Percentiles rank a stretch among this genome's conserved stretches.
These are phyloP conservation scores for Oceanodroma tethys DNA, from an alignment of 2,113 vertebrate species.

Conservation along the genomic window DNA sequence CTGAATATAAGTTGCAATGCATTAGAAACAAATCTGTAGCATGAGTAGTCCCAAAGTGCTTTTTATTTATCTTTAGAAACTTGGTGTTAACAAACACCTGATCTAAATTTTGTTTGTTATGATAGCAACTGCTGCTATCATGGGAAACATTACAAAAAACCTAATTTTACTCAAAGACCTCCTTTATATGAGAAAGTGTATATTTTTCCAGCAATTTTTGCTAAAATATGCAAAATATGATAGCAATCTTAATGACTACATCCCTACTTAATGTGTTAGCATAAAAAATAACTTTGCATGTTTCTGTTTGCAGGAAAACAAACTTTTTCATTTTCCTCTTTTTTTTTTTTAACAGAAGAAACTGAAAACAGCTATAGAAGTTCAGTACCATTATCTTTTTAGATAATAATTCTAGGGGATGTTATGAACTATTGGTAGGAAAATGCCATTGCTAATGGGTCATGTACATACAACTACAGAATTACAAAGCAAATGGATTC, in stretches of 20 bases:
- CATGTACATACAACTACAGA: not conserved
- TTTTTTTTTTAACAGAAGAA: not conserved
- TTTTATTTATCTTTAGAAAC: constrained; percentile 1
- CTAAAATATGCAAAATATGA: not conserved
- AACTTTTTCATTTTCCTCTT: not conserved
- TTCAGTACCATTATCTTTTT: not conserved
- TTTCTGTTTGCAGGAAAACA: not conserved
- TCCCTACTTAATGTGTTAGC: not conserved
- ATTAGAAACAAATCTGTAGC: not conserved
- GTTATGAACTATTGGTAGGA: not conserved
- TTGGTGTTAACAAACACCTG: not conserved
- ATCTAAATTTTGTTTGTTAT: not conserved
- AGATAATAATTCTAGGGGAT: not conserved
- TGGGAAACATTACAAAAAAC: not conserved
- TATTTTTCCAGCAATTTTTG: not conserved
- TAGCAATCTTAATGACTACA: not conserved
- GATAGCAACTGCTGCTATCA: not conserved
- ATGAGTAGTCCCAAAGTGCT: not conserved
- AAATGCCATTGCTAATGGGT: not conserved
- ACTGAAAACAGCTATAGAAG: not conserved
- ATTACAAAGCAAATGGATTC: not conserved
- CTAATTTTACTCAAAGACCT: not conserved
- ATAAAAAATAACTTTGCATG: not conserved
- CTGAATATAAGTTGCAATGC: not conserved
- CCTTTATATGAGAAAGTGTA: not conserved